Conservation (phyloP, 1,140 invertebrate genomes). For the Lysiphlebus fabarum region DNA sequence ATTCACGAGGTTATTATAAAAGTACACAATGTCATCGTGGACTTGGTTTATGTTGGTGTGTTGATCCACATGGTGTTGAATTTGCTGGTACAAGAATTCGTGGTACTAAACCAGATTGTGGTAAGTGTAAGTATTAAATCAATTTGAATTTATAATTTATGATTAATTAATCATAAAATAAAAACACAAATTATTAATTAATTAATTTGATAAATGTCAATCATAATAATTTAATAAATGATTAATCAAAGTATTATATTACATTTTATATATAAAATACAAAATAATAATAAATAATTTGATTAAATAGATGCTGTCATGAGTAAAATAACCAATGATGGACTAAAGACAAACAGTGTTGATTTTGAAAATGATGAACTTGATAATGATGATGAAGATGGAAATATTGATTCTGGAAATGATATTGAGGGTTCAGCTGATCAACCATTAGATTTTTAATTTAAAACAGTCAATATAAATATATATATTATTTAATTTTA, state of each 20-base stretch:
- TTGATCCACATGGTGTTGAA: constrained; percentile 88
- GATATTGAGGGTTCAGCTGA: constrained; percentile 75
- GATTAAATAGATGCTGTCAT: constrained; percentile 57
- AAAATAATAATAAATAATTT: no score
- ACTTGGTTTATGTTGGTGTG: constrained; percentile 87
- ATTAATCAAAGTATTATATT: no score
- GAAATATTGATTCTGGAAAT: constrained; percentile 64
- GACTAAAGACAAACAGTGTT: constrained; percentile 53
- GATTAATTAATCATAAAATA: no score
- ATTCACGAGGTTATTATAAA: constrained; percentile 81
- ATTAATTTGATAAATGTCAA: neutral
- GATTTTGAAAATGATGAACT: constrained; percentile 57
- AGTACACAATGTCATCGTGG: constrained; percentile 81
- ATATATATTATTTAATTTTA: no score
- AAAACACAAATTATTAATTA: no score
- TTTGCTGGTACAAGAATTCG: constrained; percentile 77
- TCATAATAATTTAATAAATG: no score
- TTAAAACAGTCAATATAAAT: neutral
- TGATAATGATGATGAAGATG: constrained; percentile 65
- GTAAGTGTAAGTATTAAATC: constrained; percentile 59
- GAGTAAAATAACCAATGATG: constrained; percentile 57
- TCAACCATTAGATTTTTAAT: constrained; percentile 74
- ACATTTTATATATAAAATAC: no score
- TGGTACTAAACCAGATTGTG: constrained; percentile 77
- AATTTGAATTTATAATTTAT: neutral